phyloP scores from a whole-genome alignment of 2,888 invertebrate species.

The Lordiphosa fenestrarum region DNA sequence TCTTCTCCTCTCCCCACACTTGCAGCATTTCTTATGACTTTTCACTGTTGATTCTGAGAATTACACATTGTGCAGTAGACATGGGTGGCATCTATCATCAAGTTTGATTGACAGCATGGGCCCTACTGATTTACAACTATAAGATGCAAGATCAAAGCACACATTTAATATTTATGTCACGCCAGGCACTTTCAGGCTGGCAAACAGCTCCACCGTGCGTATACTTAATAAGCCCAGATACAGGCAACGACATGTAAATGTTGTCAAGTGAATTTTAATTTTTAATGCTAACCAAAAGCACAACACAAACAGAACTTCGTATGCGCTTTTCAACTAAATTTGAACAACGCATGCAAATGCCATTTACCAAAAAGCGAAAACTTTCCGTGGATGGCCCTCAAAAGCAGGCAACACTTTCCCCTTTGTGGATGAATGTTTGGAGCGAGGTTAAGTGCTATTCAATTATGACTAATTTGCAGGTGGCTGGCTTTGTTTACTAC shows the following conservation, averaged over 20 bases:
- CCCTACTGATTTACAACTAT: no score
- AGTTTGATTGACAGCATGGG: no score
- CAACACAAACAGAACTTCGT: conserved; percentile 31
- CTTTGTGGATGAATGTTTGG: conserved; percentile 2
- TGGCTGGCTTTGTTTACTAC: conserved; percentile 19
- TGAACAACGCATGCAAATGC: conserved; percentile 11
- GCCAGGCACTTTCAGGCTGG: background rate
- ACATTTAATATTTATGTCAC: no score
- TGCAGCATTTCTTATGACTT: no score
- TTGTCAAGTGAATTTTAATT: conserved; percentile 14
- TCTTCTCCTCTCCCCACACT: no score
- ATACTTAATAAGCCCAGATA: conserved; percentile 26
- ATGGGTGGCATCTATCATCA: no score
- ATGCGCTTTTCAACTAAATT: conserved; percentile 26
- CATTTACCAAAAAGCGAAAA: conserved; percentile 8
- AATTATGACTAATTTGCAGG: conserved; percentile 62
- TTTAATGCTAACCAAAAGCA: conserved; percentile 10
- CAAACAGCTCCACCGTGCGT: conserved; percentile 26
- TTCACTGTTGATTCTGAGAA: no score
- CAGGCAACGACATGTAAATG: conserved; percentile 9
- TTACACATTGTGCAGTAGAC: no score
- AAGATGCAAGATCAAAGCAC: no score
- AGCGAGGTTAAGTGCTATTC: conserved; percentile 45
- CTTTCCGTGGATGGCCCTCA: conserved; percentile 24
- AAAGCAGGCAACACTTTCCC: conserved; percentile 49